Base-by-base conservation (phyloP, 2,797 vertebrate species). In the Muscicapa comitata region DNA sequence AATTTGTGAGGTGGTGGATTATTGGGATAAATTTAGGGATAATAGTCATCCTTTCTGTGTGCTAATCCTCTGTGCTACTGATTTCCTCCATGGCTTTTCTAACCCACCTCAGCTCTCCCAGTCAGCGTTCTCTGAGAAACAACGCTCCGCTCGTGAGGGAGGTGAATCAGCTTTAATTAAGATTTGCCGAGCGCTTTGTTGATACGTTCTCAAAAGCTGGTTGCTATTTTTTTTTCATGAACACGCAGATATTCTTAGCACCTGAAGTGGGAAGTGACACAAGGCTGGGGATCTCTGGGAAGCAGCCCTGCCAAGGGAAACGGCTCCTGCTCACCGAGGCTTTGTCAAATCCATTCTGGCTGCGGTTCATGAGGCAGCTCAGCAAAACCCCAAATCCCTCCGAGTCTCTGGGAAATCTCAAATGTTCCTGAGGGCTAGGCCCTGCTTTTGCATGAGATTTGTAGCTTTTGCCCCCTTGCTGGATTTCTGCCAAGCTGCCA, bases 141-240 rank as follows among this genome's bases (percentile, higher is more conserved):
- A 42, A 11, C 0, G 0, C 50, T 93, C 10, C 2, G 16, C 85
- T 70, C 0, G 0, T 73, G 70, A 86, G 84, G 63, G 42, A 51
- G 63, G 65, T 87, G 93, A 94, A 85, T 94, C 88, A 94, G 88
- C 86, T 83, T 50, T 85, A 90, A 92, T 87, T 90, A 91, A 83
- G 84, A 74, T 91, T 86, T 86, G 47, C 55, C 0, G 38, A 82
- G 73, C 0, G 0, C 71, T 90, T 92, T 92, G 88, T 92, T 90
- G 92, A 53, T 82, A 55, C 66, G 76, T 88, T 84, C 62, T 81
- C 61, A 50, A 8, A 86, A 76, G 71, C 71, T 55, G 12, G 70
- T 86, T 86, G 65, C 77, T 94, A 33, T 86, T 93, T 96, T 79
- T 93, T 79, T 92, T 77, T 35, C 35, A 23, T 54, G 74, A 94